Conservation (phyloP, 2,888 invertebrate species). For the Flexamia atlantica region DNA sequence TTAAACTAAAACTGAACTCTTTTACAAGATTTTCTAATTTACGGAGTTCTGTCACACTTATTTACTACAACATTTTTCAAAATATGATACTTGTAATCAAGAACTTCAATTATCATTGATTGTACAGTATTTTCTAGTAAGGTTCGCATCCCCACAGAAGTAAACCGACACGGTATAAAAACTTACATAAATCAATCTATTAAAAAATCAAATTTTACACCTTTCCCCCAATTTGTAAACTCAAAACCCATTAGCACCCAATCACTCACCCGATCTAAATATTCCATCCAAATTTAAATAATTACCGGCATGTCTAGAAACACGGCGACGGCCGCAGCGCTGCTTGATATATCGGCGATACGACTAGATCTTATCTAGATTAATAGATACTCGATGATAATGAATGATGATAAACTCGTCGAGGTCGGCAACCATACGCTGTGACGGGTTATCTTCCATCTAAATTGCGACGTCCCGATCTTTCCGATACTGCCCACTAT, state of each 20-base stretch:
- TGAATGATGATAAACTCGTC: conserved; percentile 51
- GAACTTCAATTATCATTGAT: too few species aligned
- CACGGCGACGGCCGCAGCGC: neutral
- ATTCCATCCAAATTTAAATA: neutral
- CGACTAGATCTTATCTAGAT: conserved; percentile 48
- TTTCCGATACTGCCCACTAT: too few species aligned
- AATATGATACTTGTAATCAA: too few species aligned
- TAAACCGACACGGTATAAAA: too few species aligned
- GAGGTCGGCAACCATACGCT: conserved; percentile 13
- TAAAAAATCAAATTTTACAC: too few species aligned
- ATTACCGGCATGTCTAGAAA: neutral
- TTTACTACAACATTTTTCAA: too few species aligned
- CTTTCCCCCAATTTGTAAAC: neutral
- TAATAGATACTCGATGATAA: conserved; percentile 59
- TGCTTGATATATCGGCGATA: conserved; percentile 45
- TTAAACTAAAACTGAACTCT: too few species aligned
- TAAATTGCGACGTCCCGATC: conserved; percentile 58
- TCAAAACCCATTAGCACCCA: neutral
- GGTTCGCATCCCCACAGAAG: too few species aligned
- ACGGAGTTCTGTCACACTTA: too few species aligned
- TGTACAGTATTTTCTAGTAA: too few species aligned
- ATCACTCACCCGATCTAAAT: neutral
- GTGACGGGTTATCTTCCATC: conserved; percentile 50
- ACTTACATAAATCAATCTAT: too few species aligned
- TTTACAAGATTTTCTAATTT: too few species aligned